Base-by-base conservation (phyloP, 30 jellyfish, hydroid and myxozoan species). In the Chironex yamaguchii region DNA sequence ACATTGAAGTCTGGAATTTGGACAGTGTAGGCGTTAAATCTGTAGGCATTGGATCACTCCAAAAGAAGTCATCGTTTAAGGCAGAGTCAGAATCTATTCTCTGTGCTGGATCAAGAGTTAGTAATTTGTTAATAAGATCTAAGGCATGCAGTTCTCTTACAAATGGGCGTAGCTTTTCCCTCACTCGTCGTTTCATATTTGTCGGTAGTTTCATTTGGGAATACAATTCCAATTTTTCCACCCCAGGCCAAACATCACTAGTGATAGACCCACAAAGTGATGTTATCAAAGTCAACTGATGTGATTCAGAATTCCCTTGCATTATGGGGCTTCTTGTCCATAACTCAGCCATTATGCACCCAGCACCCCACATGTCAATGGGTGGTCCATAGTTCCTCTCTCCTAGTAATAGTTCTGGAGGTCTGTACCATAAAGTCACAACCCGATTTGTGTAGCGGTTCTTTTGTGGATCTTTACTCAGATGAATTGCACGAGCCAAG, bases 1-100 rank as follows among this genome's bases (percentile, higher is more conserved):
- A 94, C 97, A 88, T 94, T 2, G 99, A 94, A 2, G 99, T 88
- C 26, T 70, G 90, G 34, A 94, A 50, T 33, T 91, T 68, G 24
- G 99, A 94, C 17, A 94, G 82, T 13, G 99, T 94, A 36, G 89
- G 71, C 11, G 95, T 67, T 67, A 94, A 67, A 28, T 94, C 99
- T 49, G 97, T 88, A 2, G 99, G 99, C 99, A 94, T 88, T 35
- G 99, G 99, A 62, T 94, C 99, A 21, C 97, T 94, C 99, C 98
- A 90, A 70, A 96, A 96, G 75, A 90, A 96, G 79, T 96, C 98
- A 52, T 96, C 98, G 66, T 96, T 96, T 36, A 96, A 87, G 1
- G 98, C 99, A 17, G 98, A 89, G 67, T 96, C 98, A 42, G 99
- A 88, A 81, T 96, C 99, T 12, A 84, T 49, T 22, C 99, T 82